phyloP scores from a whole-genome alignment of 92 coral and sea anemone genomes.

The Micromussa lordhowensis region DNA sequence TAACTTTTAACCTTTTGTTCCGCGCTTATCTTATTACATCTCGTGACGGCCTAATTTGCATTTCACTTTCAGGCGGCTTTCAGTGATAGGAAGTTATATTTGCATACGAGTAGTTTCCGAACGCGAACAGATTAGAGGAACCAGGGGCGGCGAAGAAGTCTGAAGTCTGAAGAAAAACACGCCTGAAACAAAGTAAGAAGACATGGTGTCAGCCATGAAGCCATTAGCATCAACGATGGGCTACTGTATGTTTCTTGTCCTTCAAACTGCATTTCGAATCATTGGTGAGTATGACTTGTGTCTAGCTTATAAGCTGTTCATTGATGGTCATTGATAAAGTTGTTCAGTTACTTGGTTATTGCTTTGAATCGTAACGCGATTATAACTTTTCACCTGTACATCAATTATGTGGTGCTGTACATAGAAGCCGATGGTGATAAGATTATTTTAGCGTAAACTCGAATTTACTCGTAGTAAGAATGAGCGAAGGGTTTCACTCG shows the following conservation, averaged over 20 bases:
- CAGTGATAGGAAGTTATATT: not conserved
- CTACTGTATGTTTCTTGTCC: not conserved
- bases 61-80: not conserved
- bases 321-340: too few species aligned
- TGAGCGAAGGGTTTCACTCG: not conserved
- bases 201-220: not conserved
- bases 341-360: not conserved
- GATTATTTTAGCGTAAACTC: not conserved
- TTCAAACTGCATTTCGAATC: not conserved
- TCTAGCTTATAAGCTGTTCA: not conserved
- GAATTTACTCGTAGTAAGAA: not conserved
- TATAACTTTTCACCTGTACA: not conserved
- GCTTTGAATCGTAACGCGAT: not conserved
- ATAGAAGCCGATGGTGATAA: not conserved
- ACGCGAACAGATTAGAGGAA: not conserved
- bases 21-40: not conserved
- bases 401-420: not conserved
- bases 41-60: constrained; percentile 17
- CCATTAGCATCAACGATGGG: not conserved
- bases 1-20: constrained; percentile 17
- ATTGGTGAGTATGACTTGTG: constrained; percentile 14
- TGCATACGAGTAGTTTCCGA: not conserved
- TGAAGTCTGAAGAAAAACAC: not conserved
- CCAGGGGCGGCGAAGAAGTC: not conserved
- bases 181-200: not conserved